Conservation (phyloP, 2,113 vertebrate species). For the Struthio camelus region DNA sequence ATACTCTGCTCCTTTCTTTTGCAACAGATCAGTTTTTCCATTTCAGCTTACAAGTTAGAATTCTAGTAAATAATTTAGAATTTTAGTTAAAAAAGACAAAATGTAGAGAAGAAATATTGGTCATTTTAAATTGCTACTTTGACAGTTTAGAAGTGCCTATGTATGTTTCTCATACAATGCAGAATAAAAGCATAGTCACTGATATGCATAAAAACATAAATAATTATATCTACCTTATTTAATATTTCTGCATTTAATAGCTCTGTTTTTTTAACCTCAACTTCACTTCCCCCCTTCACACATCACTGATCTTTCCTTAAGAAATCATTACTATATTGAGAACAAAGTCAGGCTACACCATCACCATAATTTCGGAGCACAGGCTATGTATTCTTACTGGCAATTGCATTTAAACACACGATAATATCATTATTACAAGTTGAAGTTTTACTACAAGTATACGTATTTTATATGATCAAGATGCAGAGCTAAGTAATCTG, state of each 20-base stretch:
- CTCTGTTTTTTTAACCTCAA: neutral
- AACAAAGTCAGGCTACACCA: neutral
- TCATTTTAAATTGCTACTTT: neutral
- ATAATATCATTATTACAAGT: neutral
- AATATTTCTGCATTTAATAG: neutral
- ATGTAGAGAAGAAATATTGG: neutral
- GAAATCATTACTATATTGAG: neutral
- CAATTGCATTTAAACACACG: neutral
- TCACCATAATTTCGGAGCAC: neutral
- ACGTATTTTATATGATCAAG: neutral
- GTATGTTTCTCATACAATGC: neutral
- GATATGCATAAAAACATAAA: neutral
- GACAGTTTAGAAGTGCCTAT: neutral
- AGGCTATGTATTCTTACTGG: neutral
- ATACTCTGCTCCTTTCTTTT: neutral
- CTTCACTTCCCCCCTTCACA: neutral
- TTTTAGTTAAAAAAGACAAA: neutral
- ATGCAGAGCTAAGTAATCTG: neutral
- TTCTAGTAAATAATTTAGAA: neutral
- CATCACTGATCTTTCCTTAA: neutral
- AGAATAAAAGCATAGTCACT: neutral
- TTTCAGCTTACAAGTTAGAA: neutral
- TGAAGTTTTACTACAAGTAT: neutral
- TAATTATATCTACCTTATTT: neutral
- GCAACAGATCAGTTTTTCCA: neutral